These are phyloP conservation scores for Paracanthobrama guichenoti DNA, from an alignment of 2,113 vertebrate genomes.

Conservation along the genomic window DNA sequence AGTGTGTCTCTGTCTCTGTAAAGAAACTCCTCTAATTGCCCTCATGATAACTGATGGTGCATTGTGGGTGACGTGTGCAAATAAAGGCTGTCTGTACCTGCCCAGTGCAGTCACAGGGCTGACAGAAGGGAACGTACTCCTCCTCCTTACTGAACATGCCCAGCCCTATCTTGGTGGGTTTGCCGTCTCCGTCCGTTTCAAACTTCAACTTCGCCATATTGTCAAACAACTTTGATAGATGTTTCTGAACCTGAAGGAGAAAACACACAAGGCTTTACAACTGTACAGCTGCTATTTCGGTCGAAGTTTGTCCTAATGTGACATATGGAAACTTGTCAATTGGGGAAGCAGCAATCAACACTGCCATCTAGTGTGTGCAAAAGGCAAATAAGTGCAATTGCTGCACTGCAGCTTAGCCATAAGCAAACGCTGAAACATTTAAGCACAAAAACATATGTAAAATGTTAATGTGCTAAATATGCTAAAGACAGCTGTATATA, in stretches of 20 bases:
- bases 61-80: neutral
- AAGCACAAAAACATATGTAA: neutral
- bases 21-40: neutral
- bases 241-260: slow-evolving; percentile 83
- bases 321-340: neutral
- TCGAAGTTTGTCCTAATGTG: slow-evolving; percentile 3
- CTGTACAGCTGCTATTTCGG: slow-evolving; percentile 14
- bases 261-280: slow-evolving; percentile 30
- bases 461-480: too few relatives aligned
- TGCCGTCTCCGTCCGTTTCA: slow-evolving; percentile 75
- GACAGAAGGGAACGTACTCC: slow-evolving; percentile 87
- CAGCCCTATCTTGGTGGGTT: slow-evolving; percentile 66
- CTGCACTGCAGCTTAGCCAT: neutral
- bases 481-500: neutral
- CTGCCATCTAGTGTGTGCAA: slow-evolving; percentile 56
- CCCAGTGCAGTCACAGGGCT: slow-evolving; percentile 84
- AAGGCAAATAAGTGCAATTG: neutral
- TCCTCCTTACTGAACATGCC: slow-evolving; percentile 94
- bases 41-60: neutral
- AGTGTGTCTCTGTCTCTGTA: neutral
- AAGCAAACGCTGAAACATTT: too few relatives aligned
- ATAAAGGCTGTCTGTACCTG: too few relatives aligned
- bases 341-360: slow-evolving; percentile 59
- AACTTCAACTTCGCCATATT: slow-evolving; percentile 88
- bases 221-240: slow-evolving; percentile 96